These are phyloP conservation scores for Tychaedon coryphoeus DNA, from an alignment of 2,113 vertebrate genomes.

Conservation along the genomic window DNA sequence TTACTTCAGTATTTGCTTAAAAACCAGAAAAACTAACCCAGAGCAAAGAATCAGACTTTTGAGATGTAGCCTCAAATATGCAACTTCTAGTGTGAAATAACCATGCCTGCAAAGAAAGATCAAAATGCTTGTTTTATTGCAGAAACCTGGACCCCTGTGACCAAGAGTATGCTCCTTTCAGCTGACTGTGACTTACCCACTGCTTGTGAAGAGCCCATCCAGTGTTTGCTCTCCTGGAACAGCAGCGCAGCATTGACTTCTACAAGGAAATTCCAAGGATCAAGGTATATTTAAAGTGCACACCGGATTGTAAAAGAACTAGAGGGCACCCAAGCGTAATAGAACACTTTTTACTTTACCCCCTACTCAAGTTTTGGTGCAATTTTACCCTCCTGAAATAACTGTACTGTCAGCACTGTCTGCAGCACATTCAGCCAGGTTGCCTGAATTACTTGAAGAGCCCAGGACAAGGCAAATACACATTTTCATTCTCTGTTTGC, in stretches of 20 bases:
- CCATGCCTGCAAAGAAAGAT: background rate
- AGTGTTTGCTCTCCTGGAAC: background rate
- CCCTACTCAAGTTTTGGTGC: background rate
- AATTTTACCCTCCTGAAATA: constrained; percentile 1
- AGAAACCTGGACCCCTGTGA: background rate
- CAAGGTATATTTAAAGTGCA: background rate
- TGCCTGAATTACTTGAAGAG: constrained; percentile 2
- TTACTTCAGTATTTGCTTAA: background rate
- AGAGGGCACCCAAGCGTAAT: background rate
- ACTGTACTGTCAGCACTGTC: background rate
- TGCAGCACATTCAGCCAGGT: background rate
- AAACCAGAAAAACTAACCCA: background rate
- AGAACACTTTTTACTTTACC: background rate
- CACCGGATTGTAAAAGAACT: background rate
- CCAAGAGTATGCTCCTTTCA: background rate
- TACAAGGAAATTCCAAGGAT: background rate
- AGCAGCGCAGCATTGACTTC: background rate
- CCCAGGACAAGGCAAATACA: constrained; percentile 15
- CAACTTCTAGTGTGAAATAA: background rate
- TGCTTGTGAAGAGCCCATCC: background rate
- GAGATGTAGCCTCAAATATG: background rate
- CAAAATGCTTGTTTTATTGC: background rate
- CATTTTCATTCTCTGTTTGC: background rate
- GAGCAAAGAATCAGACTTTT: background rate
- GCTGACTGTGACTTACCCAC: background rate